Evolutionary conservation across 2,113 vertebrate genomes (phyloP).

Genomic region (Oryctolagus cuniculus): DNA sequence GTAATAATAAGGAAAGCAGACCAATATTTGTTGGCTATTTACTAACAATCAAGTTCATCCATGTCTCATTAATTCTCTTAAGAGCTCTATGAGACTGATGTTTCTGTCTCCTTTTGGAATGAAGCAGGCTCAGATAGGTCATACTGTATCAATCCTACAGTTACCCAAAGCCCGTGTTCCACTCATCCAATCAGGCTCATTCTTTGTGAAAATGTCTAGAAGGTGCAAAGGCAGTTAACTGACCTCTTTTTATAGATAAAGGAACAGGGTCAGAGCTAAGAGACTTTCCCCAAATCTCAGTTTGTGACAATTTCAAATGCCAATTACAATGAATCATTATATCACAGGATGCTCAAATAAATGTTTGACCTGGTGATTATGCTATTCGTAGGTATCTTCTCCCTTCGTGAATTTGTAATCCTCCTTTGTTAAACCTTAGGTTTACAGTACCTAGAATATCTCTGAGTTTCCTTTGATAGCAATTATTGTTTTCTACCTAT

Average conservation of each 20-base stretch:
- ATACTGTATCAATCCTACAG: not conserved
- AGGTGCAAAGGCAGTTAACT: not conserved
- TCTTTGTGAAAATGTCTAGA: constrained; percentile 9
- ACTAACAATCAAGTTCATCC: not conserved
- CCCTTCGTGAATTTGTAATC: constrained; percentile 40
- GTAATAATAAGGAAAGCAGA: not conserved
- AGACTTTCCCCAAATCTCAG: not conserved
- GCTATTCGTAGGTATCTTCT: not conserved
- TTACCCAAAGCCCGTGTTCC: not conserved
- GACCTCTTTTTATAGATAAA: constrained; percentile 44
- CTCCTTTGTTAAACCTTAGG: constrained; percentile 21
- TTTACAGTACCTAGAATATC: not conserved
- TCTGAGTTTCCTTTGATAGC: constrained; percentile 2
- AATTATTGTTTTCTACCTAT: not conserved
- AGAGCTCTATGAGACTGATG: not conserved
- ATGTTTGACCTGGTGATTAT: not conserved
- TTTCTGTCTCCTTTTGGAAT: constrained; percentile 1
- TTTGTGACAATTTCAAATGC: not conserved
- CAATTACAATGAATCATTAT: not conserved
- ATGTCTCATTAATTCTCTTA: constrained; percentile 1
- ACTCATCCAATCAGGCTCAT: not conserved
- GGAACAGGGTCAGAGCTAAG: constrained; percentile 26
- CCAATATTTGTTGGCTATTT: not conserved
- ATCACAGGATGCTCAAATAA: constrained; percentile 4
- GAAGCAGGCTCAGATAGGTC: not conserved